Base-by-base conservation (phyloP, 2,888 invertebrate species). In the Cistogaster globosa region DNA sequence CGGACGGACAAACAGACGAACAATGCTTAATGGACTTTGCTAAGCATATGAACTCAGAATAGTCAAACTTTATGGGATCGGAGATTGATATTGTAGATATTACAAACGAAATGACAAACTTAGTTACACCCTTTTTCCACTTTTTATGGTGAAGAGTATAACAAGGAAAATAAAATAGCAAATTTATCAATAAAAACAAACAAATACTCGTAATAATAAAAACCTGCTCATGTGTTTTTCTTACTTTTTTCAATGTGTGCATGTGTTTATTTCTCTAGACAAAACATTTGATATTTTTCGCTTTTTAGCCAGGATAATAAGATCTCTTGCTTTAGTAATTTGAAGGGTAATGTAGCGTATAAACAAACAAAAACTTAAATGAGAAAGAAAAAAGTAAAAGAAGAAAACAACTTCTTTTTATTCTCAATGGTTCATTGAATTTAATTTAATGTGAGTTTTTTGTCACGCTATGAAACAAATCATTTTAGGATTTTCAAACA, bases 281-380 rank as follows among this genome's bases (percentile, higher is more conserved):
- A n/a, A n/a, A n/a, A n/a, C n/a, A n/a, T n/a, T n/a, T n/a, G n/a
- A n/a, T n/a, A n/a, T n/a, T n/a, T n/a, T n/a, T 12, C 53, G n/a
- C 18, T n/a, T 5, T 45, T 45, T 14, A 45, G 38, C 7, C 38
- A 38, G 38, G 38, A 62, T 72, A 53, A 68, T 22, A 72, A 42
- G 22, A 58, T 9, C 53, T 69, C 32, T 79, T 57, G 57, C 72
- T 74, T 74, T 32, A 74, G 63, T 69, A 67, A 82, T 78, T 82
- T 65, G 60, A 62, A n/a, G 77, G 48, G 55, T 84, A 82, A 84
- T 82, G 84, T 72, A 22, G 77, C 82, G 69, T 82, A 53, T 48
- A 75, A 71, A 75, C 1, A 38, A 63, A 60, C 55, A 7, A 42
- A 14, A 42, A 26, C 2, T 26, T 4, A 69, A 45, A 62, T 22